These are phyloP conservation scores for Tromatobia lineatoria DNA, from an alignment of 2,888 invertebrate species.

Conservation along the genomic window DNA sequence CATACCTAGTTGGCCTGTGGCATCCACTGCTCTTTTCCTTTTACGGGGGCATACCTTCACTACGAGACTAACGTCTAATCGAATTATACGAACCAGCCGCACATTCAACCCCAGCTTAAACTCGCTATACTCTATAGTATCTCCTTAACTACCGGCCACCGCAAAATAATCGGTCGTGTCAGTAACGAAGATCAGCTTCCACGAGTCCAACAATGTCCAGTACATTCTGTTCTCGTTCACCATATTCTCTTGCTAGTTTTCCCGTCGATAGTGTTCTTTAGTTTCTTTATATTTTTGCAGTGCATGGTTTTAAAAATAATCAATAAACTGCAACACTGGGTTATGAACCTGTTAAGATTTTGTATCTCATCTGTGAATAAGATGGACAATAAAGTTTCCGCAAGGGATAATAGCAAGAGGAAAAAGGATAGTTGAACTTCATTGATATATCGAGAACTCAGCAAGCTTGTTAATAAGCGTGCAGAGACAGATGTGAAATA, in stretches of 20 bases:
- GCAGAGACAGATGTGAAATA: conserved; percentile 79
- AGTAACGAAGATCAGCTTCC: conserved; percentile 53
- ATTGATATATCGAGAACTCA: conserved; percentile 43
- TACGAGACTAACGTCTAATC: conserved; percentile 82
- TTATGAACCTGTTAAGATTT: background rate
- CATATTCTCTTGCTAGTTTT: background rate
- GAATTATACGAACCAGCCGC: conserved; percentile 80
- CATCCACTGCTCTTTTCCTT: conserved; percentile 58
- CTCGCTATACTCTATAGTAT: conserved; percentile 27
- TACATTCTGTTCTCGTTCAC: conserved; percentile 10
- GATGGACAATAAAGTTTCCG: conserved; percentile 47
- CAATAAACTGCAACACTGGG: background rate
- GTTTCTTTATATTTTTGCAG: background rate
- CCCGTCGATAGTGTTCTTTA: background rate
- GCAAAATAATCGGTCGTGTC: conserved; percentile 55
- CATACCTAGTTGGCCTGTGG: conserved; percentile 41
- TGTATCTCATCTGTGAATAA: conserved; percentile 41
- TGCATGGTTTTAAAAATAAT: background rate
- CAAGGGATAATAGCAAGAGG: conserved; percentile 51
- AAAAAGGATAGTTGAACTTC: conserved; percentile 32
- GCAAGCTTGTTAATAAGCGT: conserved; percentile 73
- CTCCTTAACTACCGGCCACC: conserved; percentile 62
- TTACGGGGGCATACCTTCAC: conserved; percentile 41
- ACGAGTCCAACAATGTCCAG: conserved; percentile 11
- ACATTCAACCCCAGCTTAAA: conserved; percentile 72